Percentiles rank a stretch among this genome's conserved stretches.
Evolutionary conservation across 2,888 invertebrate species (phyloP).

Genomic region (Anarsia innoxiella): DNA sequence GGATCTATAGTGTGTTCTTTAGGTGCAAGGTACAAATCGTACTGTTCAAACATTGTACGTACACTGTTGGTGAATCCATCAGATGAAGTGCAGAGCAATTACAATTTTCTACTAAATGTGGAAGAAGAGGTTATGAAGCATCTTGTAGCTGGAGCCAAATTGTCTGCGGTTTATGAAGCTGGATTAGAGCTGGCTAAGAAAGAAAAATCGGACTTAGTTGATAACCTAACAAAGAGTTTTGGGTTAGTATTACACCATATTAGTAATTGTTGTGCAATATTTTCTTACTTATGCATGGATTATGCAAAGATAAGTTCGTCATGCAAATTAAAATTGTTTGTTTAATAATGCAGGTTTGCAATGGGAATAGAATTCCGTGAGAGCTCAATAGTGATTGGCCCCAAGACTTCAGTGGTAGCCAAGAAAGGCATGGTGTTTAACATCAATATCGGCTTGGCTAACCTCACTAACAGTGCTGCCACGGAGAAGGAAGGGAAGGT

Average conservation of each 20-base stretch:
- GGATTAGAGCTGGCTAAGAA: slow-evolving; percentile 88
- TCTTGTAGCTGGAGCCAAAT: slow-evolving; percentile 86
- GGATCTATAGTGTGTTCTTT: slow-evolving; percentile 96
- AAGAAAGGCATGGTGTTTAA: slow-evolving; percentile 98
- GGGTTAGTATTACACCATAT: slow-evolving; percentile 76
- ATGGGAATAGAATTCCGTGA: slow-evolving; percentile 99
- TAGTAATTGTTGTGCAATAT: not conserved
- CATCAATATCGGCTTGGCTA: slow-evolving; percentile 93
- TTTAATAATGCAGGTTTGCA: slow-evolving; percentile 80
- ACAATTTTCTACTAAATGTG: slow-evolving; percentile 91
- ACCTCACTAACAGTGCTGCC: slow-evolving; percentile 87
- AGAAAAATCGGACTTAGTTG: slow-evolving; percentile 88
- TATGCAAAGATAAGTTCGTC: not conserved
- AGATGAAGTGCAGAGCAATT: slow-evolving; percentile 86
- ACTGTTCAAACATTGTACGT: slow-evolving; percentile 98
- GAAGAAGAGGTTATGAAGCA: slow-evolving; percentile 94
- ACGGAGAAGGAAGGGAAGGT: slow-evolving; percentile 90
- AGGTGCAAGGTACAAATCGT: slow-evolving; percentile 96
- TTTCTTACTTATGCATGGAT: not conserved
- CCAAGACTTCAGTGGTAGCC: slow-evolving; percentile 86
- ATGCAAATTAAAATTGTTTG: slow-evolving; percentile 1
- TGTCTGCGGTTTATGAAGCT: slow-evolving; percentile 91
- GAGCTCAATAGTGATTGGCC: slow-evolving; percentile 92
- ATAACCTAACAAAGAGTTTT: slow-evolving; percentile 94
- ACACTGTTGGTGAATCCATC: slow-evolving; percentile 97